Conservation (phyloP, 2,797 vertebrate genomes). For the Pipistrellus pipistrellus region DNA sequence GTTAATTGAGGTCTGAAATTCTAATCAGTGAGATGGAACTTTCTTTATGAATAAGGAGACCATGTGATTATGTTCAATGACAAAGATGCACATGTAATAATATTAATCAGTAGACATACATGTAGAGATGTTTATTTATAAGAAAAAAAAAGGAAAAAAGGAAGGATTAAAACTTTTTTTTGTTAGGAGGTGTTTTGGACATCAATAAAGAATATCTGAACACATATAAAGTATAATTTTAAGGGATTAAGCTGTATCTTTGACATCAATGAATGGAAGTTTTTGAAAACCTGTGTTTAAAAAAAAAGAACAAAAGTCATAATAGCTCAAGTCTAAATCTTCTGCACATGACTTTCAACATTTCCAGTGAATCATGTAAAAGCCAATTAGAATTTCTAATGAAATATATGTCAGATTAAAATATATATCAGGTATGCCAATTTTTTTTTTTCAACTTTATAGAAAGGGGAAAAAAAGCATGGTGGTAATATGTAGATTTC, state of each 20-base stretch:
- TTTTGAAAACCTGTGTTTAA: background rate
- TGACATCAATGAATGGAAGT: background rate
- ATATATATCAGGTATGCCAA: background rate
- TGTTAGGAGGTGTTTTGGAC: background rate
- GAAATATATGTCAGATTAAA: constrained; percentile 3
- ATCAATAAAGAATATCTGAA: background rate
- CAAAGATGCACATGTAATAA: background rate
- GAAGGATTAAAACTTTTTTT: background rate
- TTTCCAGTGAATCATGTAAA: background rate
- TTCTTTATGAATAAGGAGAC: background rate
- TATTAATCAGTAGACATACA: background rate
- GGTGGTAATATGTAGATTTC: background rate
- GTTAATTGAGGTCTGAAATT: background rate
- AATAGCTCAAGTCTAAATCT: background rate
- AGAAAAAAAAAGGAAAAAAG: background rate
- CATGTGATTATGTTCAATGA: background rate
- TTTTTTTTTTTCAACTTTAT: background rate
- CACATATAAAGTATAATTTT: background rate
- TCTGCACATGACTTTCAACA: background rate
- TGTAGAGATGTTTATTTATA: background rate
- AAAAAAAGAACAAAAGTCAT: background rate
- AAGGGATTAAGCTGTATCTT: background rate
- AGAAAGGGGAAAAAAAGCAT: background rate
- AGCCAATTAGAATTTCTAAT: constrained; percentile 41
- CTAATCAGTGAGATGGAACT: background rate